These are phyloP conservation scores for Liopterus haemorrhoidalis DNA, from an alignment of 2,888 invertebrate species.

Conservation along the genomic window DNA sequence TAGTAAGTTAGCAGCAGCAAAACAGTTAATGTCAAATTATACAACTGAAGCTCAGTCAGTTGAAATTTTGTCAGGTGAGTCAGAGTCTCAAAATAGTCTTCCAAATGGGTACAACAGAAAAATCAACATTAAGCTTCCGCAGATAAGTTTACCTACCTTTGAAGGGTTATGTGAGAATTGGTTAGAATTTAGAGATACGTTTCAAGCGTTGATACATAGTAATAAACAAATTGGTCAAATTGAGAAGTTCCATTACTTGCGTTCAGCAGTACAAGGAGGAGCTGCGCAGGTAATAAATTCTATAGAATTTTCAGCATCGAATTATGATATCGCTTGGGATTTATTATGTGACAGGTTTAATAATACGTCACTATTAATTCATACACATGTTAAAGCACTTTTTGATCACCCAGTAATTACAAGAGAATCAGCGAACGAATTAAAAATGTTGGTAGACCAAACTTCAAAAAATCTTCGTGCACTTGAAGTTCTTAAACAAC, in stretches of 20 bases:
- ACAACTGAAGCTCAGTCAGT: neutral
- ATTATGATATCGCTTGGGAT: constrained; percentile 27
- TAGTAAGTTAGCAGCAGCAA: neutral
- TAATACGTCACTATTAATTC: constrained; percentile 25
- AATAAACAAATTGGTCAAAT: constrained; percentile 17
- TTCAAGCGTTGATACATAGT: constrained; percentile 21
- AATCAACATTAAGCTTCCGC: constrained; percentile 15
- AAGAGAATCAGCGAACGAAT: constrained; percentile 21
- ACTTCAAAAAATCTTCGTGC: constrained; percentile 25
- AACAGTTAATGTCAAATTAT: no score
- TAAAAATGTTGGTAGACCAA: constrained; percentile 25
- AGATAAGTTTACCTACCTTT: constrained; percentile 21
- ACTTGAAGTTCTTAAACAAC: constrained; percentile 23
- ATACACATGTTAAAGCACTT: constrained; percentile 27
- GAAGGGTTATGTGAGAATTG: constrained; percentile 21
- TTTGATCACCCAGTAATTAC: constrained; percentile 22
- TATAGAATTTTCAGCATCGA: constrained; percentile 22
- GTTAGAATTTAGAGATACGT: constrained; percentile 25
- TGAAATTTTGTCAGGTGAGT: neutral
- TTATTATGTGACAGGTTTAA: constrained; percentile 26
- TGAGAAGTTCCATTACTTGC: constrained; percentile 28
- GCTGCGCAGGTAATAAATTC: constrained; percentile 24
- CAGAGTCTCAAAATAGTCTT: no score
- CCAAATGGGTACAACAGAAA: neutral
- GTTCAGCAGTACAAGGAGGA: constrained; percentile 19